Conservation (phyloP, 2,113 vertebrate genomes). For the Naja naja region DNA sequence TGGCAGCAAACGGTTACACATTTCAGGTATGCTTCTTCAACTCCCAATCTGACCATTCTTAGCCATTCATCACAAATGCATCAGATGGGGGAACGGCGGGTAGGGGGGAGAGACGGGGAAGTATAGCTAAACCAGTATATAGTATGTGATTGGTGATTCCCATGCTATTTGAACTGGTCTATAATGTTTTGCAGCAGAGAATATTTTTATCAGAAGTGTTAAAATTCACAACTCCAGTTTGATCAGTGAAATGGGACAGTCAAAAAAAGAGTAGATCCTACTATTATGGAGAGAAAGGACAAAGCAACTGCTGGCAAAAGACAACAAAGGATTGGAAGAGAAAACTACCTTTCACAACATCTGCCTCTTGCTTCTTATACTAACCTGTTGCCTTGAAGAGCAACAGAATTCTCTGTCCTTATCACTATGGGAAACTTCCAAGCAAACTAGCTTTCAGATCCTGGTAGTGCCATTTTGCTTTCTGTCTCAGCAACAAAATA, state of each 20-base stretch:
- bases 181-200: not conserved
- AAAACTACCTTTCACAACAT: not conserved
- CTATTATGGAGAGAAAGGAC: not conserved
- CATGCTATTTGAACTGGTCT: not conserved
- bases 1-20: not conserved
- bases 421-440: not conserved
- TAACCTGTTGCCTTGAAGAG: not conserved
- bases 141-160: not conserved
- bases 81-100: not conserved
- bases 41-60: not conserved
- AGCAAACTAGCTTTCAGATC: not conserved
- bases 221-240: not conserved
- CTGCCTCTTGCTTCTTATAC: not conserved
- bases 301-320: not conserved
- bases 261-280: not conserved
- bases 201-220: not conserved
- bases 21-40: not conserved
- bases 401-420: not conserved
- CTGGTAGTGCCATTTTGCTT: not conserved
- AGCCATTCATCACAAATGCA: not conserved
- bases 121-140: not conserved
- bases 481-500: not conserved
- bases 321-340: not conserved
- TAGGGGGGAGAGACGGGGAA: not conserved
- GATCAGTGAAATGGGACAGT: not conserved